phyloP scores from a whole-genome alignment of 2,797 vertebrate species.

The Pipistrellus pygmaeus region DNA sequence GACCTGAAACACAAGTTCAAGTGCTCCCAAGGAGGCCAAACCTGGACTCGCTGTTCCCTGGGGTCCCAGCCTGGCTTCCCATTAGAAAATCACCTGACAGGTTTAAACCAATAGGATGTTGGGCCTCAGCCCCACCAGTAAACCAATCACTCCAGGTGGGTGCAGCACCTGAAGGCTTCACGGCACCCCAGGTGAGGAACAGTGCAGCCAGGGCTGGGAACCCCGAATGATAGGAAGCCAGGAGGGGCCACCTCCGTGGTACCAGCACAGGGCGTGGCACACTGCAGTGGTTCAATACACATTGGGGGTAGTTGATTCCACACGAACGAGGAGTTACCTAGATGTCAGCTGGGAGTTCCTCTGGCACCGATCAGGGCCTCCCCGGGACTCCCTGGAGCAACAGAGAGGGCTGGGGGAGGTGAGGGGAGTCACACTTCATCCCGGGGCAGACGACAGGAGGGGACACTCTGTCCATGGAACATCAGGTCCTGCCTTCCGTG shows the following conservation, averaged over 20 bases:
- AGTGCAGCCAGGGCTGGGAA: rapidly evolving
- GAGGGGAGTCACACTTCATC: background rate
- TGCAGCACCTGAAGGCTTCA: rapidly evolving
- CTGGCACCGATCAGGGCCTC: background rate
- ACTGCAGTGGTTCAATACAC: too few species aligned
- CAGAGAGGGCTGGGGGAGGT: background rate
- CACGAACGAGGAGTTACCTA: background rate
- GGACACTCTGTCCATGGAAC: background rate
- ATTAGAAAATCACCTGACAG: background rate
- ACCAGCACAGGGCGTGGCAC: rapidly evolving
- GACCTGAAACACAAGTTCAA: background rate
- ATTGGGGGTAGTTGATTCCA: rapidly evolving
- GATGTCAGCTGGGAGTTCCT: background rate
- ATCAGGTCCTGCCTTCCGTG: background rate
- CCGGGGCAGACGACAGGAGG: background rate
- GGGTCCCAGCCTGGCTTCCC: background rate
- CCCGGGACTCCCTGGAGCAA: background rate
- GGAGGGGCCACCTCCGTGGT: rapidly evolving
- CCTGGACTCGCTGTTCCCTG: rapidly evolving
- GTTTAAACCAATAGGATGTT: background rate
- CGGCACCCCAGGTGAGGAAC: too few species aligned
- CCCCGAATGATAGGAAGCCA: background rate
- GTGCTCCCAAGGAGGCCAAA: background rate
- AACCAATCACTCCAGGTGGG: background rate
- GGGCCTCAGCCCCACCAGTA: background rate